Conservation (phyloP, 2,888 invertebrate species). For the Zaprionus bogoriensis region DNA sequence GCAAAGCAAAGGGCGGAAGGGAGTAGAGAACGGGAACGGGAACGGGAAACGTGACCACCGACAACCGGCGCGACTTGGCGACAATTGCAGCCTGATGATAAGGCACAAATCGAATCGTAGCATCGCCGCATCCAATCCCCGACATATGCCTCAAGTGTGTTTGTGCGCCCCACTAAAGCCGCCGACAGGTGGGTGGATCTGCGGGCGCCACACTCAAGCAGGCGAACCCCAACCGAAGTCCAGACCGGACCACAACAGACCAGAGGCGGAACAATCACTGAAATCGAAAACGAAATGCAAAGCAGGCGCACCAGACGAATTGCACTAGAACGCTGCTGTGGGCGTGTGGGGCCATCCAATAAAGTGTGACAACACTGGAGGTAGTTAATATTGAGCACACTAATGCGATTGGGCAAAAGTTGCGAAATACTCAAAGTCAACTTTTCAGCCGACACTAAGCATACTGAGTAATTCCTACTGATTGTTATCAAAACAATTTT, state of each 20-base stretch:
- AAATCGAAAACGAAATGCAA: constrained; percentile 59
- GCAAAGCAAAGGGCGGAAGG: background rate
- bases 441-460: too few relatives aligned
- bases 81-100: constrained; percentile 38
- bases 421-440: too few relatives aligned
- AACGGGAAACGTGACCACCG: constrained; percentile 53
- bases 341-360: background rate
- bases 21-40: background rate
- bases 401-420: background rate
- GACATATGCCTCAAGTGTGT: background rate
- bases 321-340: constrained; percentile 18
- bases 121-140: background rate
- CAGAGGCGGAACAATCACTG: constrained; percentile 43
- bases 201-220: constrained; percentile 21
- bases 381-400: constrained; percentile 23
- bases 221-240: too few relatives aligned
- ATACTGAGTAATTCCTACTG: too few relatives aligned
- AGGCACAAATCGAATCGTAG: background rate
- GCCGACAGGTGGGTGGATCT: constrained; percentile 56
- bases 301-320: constrained; percentile 18
- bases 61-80: constrained; percentile 46
- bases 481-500: too few relatives aligned
- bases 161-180: background rate
- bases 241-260: background rate
- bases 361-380: constrained; percentile 30